Base-by-base conservation (phyloP, 2,888 invertebrate species). In the Stenolophus ochropezus region DNA sequence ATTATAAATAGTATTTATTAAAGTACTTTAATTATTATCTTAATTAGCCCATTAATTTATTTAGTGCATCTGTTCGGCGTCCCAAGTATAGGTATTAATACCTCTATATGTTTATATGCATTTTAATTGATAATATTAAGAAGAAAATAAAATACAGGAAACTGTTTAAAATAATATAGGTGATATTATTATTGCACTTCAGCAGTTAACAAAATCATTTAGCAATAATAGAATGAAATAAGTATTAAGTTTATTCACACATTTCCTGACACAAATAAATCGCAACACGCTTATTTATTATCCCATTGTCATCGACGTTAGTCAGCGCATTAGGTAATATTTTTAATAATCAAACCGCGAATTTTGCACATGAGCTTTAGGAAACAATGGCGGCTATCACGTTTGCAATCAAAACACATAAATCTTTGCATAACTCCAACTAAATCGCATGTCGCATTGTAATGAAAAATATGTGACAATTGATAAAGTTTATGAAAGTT, bases 341-440 rank as follows among this genome's bases (percentile, higher is more conserved):
- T 61, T 61, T 61, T 61, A 61, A 61, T 61, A 61, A 61, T n/a
- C 61, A 23, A 61, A 61, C 4, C 61, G 25, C 25, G 61, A 61
- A 61, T 61, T 61, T 61, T 61, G 14, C 61, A 25, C 61, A 61
- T 61, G 25, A 61, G 61, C 61, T 61, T 61, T 61, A n/a, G 23
- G 61, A 61, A 61, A 61, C 61, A 61, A 61, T 61, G 11, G n/a
- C 14, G 14, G 61, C 5, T 61, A 61, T 61, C 61, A 14, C 0
- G 2, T 14, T 25, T 61, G 56, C 23, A 61, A 61, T 61, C 61
- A 25, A 61, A 23, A 61, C 14, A 14, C 61, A 61, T 61, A 53
- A 53, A 61, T 61, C 61, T 61, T 61, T 61, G 21, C 23, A 61
- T 61, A 61, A 61, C 25, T 2, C 1, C 25, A 61, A 1, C 23